Evolutionary conservation across 2,113 vertebrate genomes (phyloP).

Genomic region (Camarhynchus parvulus): DNA sequence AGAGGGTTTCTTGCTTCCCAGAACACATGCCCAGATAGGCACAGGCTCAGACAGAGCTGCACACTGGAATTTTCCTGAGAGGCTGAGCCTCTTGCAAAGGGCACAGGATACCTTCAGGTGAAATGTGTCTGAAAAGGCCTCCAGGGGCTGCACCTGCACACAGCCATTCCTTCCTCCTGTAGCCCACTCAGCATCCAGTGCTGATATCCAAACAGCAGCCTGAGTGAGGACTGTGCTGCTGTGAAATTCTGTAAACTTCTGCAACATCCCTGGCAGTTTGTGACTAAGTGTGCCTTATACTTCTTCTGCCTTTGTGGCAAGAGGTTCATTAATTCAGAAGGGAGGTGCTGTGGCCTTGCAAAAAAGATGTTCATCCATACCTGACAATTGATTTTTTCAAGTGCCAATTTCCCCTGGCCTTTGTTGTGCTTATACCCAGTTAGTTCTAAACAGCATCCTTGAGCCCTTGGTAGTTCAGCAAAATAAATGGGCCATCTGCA

Average conservation of each 20-base stretch:
- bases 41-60: neutral
- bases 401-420: neutral
- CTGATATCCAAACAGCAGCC: neutral
- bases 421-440: neutral
- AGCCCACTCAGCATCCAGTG: neutral
- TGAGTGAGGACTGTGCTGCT: neutral
- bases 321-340: neutral
- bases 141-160: neutral
- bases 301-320: neutral
- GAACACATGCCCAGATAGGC: neutral
- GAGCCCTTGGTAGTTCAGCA: neutral
- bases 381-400: neutral
- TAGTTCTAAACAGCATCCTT: neutral
- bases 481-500: neutral
- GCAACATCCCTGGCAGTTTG: neutral
- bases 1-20: neutral
- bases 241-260: neutral
- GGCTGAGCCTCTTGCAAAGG: neutral
- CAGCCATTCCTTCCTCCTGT: neutral
- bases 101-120: neutral
- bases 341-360: neutral
- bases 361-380: neutral
- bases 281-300: neutral
- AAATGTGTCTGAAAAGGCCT: neutral
- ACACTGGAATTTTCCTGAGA: neutral